phyloP scores from a whole-genome alignment of 2,113 vertebrate species.

The Tupaia tana region DNA sequence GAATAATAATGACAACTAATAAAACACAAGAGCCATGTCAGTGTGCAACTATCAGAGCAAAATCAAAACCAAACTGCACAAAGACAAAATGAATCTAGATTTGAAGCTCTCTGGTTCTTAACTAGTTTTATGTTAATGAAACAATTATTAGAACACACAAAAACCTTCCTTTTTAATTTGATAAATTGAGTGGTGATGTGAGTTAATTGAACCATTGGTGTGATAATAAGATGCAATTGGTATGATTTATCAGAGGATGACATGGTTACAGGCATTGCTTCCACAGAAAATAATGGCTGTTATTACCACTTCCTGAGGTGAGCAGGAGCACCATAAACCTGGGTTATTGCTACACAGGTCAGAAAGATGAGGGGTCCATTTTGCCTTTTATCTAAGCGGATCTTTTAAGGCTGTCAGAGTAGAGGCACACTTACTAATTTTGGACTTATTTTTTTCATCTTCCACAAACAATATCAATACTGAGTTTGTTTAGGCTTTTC shows the following conservation, averaged over 20 bases:
- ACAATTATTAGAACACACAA: conserved; percentile 73
- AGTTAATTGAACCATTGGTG: conserved; percentile 65
- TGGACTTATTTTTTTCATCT: conserved; percentile 37
- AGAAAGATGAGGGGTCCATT: conserved; percentile 6
- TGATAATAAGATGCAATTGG: conserved; percentile 68
- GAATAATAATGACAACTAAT: conserved; percentile 42
- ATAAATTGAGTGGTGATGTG: conserved; percentile 59
- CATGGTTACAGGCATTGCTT: conserved; percentile 21
- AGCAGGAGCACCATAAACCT: conserved; percentile 46
- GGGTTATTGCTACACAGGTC: not conserved
- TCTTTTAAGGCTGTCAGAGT: conserved; percentile 7
- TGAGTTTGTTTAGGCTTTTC: not conserved
- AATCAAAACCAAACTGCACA: conserved; percentile 33
- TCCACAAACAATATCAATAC: conserved; percentile 20
- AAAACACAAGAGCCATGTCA: not conserved
- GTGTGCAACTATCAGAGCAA: not conserved
- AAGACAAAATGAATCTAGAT: not conserved
- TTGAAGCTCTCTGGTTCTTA: conserved; percentile 48
- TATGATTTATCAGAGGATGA: conserved; percentile 66
- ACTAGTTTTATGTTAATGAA: conserved; percentile 72
- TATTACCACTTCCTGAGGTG: conserved; percentile 49
- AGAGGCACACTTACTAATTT: conserved; percentile 18
- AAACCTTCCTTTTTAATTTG: conserved; percentile 70
- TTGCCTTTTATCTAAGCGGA: not conserved
- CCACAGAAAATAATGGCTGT: conserved; percentile 38